These are phyloP conservation scores for Pseudomyrmex concolor DNA, from an alignment of 1,140 invertebrate species.

Conservation along the genomic window DNA sequence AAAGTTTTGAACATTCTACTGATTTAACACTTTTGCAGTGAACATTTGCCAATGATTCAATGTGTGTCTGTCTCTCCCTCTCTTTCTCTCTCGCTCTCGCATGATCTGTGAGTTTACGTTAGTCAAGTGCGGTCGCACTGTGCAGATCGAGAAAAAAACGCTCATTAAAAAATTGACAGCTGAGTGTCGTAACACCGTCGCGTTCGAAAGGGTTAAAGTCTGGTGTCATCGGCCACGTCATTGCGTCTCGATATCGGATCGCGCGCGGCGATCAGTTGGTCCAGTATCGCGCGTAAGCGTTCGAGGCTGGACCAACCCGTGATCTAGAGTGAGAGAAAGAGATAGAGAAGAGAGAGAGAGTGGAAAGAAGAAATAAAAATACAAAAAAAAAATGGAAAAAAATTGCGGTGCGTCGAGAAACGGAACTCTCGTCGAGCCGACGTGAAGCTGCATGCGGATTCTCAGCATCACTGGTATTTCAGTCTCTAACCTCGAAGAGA, in stretches of 20 bases:
- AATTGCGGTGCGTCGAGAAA: constrained; percentile 13
- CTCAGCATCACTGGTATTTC: constrained; percentile 68
- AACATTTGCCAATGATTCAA: background rate
- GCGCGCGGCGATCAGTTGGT: constrained; percentile 3
- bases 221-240: constrained; percentile 21
- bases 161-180: constrained; percentile 21
- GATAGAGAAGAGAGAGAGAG: constrained; percentile 5
- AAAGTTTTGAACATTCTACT: no score
- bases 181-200: background rate
- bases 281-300: constrained; percentile 6
- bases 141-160: constrained; percentile 9
- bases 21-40: background rate
- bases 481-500: constrained; percentile 63
- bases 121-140: background rate
- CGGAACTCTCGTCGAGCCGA: constrained; percentile 45
- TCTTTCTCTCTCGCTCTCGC: background rate
- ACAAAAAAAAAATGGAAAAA: constrained; percentile 62
- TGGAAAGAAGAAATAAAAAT: constrained; percentile 15
- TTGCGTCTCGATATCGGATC: constrained; percentile 23
- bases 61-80: background rate
- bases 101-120: background rate
- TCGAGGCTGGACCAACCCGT: background rate
- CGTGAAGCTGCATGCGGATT: constrained; percentile 41
- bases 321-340: constrained; percentile 9
- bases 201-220: constrained; percentile 54